Base-by-base conservation (phyloP, 2,113 vertebrate genomes). In the Leucopsar rothschildi region DNA sequence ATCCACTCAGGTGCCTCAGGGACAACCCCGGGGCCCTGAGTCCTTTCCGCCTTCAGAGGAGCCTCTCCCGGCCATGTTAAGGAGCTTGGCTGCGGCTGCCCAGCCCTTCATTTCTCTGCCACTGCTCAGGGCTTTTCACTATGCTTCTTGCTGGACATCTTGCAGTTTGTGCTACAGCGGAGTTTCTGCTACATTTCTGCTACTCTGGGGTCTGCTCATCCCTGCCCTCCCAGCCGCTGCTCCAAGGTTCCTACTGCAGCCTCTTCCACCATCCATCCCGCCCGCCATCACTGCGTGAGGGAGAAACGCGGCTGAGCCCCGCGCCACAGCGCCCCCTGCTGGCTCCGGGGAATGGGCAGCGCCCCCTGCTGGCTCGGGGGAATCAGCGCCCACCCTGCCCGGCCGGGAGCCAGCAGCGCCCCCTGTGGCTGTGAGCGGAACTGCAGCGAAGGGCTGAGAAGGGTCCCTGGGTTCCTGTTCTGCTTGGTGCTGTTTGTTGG, bases 261-360 rank as follows among this genome's bases (percentile, higher is more conserved):
- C 22, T 25, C 1, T 3, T 2, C 3, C 6, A 0, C 55, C 37
- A 0, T 2, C 5, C 15, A 0, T 2, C 24, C 7, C 4, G 0
- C 2, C 31, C 56, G n/a, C 82, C 69, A 10, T n/a, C 11, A 1
- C 5, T 2, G 15, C 59, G 3, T 73, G 82, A 73, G 82, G 82
- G 81, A 8, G 40, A 25, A 11, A 1, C 4, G 6, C 5, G 10
- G 19, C 55, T 0, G 5, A 5, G 42, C 44, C 50, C 7, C 5
- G 19, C 5, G 10, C 2, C 25, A 18, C 49, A 55, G 81, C 69
- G 69, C 69, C 81, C 57, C 81, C 80, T 35, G 65, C 53, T 9
- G 79, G 79, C 21, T 3, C 3, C 13, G 65, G 1, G 13, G 45
- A 15, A 7, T 18, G 29, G 20, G 45, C 47, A 55, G 68, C 68